These are phyloP conservation scores for Mustela nigripes DNA, from an alignment of 2,113 vertebrate species.

Conservation along the genomic window DNA sequence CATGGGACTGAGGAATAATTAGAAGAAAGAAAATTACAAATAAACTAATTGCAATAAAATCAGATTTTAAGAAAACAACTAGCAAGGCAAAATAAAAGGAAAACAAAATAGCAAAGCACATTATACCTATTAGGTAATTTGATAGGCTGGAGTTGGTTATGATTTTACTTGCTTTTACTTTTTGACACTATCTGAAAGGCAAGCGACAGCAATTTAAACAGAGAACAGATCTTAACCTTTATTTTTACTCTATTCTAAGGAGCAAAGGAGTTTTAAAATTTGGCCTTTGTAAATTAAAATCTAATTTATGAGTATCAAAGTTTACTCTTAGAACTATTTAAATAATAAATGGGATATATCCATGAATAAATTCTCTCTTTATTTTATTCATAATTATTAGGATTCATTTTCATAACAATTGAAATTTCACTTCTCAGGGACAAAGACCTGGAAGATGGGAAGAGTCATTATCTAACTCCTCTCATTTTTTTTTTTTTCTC, in stretches of 20 bases:
- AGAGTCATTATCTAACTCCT: not conserved
- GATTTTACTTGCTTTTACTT: not conserved
- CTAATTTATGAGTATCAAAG: not conserved
- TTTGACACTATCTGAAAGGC: not conserved
- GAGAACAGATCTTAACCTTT: not conserved
- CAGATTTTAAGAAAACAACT: constrained; percentile 5
- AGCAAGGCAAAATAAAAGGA: not conserved
- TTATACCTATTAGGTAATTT: not conserved
- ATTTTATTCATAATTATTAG: not conserved
- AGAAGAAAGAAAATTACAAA: constrained; percentile 25
- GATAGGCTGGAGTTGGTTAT: not conserved
- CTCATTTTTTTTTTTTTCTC: not conserved
- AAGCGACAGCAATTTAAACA: constrained; percentile 24
- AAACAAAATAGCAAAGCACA: not conserved
- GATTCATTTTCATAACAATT: not conserved
- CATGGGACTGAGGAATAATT: not conserved
- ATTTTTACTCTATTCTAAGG: constrained; percentile 38
- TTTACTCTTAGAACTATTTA: constrained; percentile 31
- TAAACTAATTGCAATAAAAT: not conserved
- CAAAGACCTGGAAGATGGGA: not conserved
- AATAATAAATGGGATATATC: not conserved
- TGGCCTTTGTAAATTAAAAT: constrained; percentile 15
- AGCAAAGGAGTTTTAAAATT: not conserved
- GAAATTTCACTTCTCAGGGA: not conserved
- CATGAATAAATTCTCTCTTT: not conserved